Conservation (phyloP, 2,888 invertebrate genomes). For the Ptychoptera contaminata region DNA sequence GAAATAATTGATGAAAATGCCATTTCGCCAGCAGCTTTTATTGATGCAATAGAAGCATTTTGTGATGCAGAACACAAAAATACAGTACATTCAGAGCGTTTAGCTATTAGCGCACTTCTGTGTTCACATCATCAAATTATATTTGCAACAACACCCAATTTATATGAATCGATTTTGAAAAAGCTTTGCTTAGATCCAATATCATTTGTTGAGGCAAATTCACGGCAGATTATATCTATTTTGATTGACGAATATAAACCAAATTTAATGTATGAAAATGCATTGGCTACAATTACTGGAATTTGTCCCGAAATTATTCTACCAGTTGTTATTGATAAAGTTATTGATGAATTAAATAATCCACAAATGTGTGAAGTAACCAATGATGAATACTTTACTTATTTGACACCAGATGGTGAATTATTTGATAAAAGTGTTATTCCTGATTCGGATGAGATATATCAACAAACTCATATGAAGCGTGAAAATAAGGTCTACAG, state of each 20-base stretch:
- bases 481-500: slow-evolving; percentile 94
- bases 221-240: slow-evolving; percentile 39
- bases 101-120: slow-evolving; percentile 51
- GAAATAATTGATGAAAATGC: slow-evolving; percentile 17
- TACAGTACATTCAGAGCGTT: slow-evolving; percentile 35
- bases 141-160: slow-evolving; percentile 35
- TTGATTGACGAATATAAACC: slow-evolving; percentile 43
- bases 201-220: slow-evolving; percentile 41
- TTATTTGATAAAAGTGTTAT: slow-evolving; percentile 78
- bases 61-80: slow-evolving; percentile 19
- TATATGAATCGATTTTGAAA: slow-evolving; percentile 52
- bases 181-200: slow-evolving; percentile 23
- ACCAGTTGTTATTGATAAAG: slow-evolving; percentile 43
- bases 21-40: slow-evolving; percentile 19
- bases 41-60: slow-evolving; percentile 21
- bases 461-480: slow-evolving; percentile 47
- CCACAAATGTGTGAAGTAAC: slow-evolving; percentile 53
- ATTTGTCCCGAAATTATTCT: slow-evolving; percentile 48
- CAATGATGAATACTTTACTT: slow-evolving; percentile 65
- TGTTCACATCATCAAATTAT: slow-evolving; percentile 63
- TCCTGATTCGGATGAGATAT: slow-evolving; percentile 32
- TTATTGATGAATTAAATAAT: slow-evolving; percentile 44
- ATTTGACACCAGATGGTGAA: slow-evolving; percentile 72
- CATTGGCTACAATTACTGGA: slow-evolving; percentile 51
- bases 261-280: slow-evolving; percentile 45